Evolutionary conservation across 1,140 invertebrate genomes (phyloP).

Genomic region (Drosophila sproati): DNA sequence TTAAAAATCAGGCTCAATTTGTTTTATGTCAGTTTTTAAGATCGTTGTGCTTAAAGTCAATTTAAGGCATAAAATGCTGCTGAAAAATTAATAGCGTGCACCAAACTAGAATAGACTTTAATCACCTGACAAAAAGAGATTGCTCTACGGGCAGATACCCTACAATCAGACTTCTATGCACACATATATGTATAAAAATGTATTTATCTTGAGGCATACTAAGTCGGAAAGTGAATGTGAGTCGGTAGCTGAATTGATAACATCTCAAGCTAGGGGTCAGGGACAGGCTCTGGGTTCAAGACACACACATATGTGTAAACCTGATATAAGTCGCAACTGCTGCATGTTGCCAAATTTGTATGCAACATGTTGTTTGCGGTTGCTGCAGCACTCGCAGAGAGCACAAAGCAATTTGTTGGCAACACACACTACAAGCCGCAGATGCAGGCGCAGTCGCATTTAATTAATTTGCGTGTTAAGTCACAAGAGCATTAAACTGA

Average conservation of each 20-base stretch:
- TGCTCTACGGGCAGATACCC: not conserved
- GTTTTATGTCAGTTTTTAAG: not conserved
- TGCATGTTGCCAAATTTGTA: slow-evolving; percentile 57
- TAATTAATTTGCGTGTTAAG: slow-evolving; percentile 68
- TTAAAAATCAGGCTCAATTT: not conserved
- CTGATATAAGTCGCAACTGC: slow-evolving; percentile 47
- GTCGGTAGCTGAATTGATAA: slow-evolving; percentile 8
- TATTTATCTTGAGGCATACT: not conserved
- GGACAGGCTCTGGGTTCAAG: slow-evolving; percentile 17
- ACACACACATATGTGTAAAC: slow-evolving; percentile 35
- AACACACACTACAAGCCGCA: slow-evolving; percentile 23
- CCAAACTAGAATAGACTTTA: not conserved
- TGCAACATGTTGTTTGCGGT: slow-evolving; percentile 63
- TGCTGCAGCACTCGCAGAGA: slow-evolving; percentile 21
- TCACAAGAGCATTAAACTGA: slow-evolving; percentile 54
- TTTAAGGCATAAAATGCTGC: not conserved
- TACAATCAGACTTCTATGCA: not conserved
- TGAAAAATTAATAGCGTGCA: not conserved
- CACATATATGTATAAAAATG: not conserved
- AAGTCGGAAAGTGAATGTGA: not conserved
- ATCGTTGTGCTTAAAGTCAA: not conserved
- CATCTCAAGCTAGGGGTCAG: slow-evolving; percentile 25
- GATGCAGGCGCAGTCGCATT: slow-evolving; percentile 31
- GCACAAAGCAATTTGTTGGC: slow-evolving; percentile 60
- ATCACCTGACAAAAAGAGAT: not conserved